Evolutionary conservation across 1,140 invertebrate genomes (phyloP).

Genomic region (Branchinecta lynchi): DNA sequence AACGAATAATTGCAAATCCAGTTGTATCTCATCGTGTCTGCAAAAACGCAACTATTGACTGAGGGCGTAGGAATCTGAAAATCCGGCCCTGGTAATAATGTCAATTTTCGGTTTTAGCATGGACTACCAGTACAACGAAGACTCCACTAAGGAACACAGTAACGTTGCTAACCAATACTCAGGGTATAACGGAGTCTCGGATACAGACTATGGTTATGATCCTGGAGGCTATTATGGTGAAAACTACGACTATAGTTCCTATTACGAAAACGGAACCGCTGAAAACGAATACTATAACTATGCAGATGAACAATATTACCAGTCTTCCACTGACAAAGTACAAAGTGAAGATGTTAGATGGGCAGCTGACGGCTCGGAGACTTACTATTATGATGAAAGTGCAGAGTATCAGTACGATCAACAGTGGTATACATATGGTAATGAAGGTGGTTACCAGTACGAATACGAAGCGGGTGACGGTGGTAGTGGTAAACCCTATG

Average conservation of each 20-base stretch:
- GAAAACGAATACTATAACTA: slow-evolving; percentile 22
- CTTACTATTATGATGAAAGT: slow-evolving; percentile 23
- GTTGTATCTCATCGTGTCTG: too few species aligned
- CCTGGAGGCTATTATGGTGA: slow-evolving; percentile 27
- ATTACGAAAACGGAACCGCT: slow-evolving; percentile 31
- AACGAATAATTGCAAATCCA: too few species aligned
- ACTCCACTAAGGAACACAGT: too few species aligned
- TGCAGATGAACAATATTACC: slow-evolving; percentile 21
- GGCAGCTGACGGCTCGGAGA: slow-evolving; percentile 20
- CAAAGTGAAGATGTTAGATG: slow-evolving; percentile 22
- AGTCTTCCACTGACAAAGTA: slow-evolving; percentile 19
- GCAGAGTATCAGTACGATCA: slow-evolving; percentile 21
- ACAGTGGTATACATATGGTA: slow-evolving; percentile 21
- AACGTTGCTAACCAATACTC: too few species aligned
- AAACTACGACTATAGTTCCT: slow-evolving; percentile 52
- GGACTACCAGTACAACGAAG: too few species aligned
- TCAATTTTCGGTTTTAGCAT: too few species aligned
- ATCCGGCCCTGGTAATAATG: too few species aligned
- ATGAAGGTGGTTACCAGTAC: slow-evolving; percentile 25
- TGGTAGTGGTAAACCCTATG: slow-evolving; percentile 13
- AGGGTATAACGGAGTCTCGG: not conserved
- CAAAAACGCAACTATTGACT: too few species aligned
- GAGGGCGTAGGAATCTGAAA: too few species aligned
- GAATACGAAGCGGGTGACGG: slow-evolving; percentile 24
- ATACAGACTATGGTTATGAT: slow-evolving; percentile 13